These are phyloP conservation scores for Oostethus manadensis DNA, from an alignment of 2,113 vertebrate species.

Conservation along the genomic window DNA sequence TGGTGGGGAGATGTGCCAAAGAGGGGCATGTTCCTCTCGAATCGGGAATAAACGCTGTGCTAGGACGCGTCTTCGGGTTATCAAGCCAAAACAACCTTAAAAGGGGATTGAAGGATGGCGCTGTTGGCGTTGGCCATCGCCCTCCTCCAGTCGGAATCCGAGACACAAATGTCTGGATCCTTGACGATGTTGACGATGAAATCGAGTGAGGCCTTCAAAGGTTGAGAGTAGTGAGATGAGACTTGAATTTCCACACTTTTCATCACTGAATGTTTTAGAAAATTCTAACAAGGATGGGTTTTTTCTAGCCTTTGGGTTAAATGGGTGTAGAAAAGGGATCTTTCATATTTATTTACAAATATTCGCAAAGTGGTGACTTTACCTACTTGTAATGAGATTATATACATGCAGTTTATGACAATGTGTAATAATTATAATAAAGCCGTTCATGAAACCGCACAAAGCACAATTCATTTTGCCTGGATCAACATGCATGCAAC, in stretches of 20 bases:
- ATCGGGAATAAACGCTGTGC: constrained; percentile 52
- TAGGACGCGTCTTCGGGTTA: constrained; percentile 65
- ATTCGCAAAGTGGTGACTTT: constrained; percentile 56
- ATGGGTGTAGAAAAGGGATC: constrained; percentile 27
- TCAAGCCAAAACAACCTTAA: constrained; percentile 16
- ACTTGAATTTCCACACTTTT: constrained; percentile 71
- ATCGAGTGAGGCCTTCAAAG: constrained; percentile 7
- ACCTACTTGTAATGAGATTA: constrained; percentile 57
- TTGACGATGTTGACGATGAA: constrained; percentile 25
- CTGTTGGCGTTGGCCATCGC: constrained; percentile 33
- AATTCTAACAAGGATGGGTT: constrained; percentile 39
- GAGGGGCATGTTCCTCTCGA: constrained; percentile 35
- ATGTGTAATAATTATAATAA: constrained; percentile 67
- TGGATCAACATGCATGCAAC: too few species aligned
- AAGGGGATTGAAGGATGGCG: constrained; percentile 26
- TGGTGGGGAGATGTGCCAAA: constrained; percentile 33
- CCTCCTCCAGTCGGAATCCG: constrained; percentile 28
- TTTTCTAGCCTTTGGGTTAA: constrained; percentile 63
- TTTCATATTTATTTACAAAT: constrained; percentile 64
- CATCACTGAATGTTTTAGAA: constrained; percentile 73
- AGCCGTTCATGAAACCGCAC: constrained; percentile 65
- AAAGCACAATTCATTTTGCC: constrained; percentile 71
- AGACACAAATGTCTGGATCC: constrained; percentile 39
- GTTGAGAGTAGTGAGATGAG: constrained; percentile 44
- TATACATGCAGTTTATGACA: constrained; percentile 40